Evolutionary conservation across 2,888 invertebrate species (phyloP), one percentile per base, ranked within the genome.

Genomic region (Clivina fossor): DNA sequence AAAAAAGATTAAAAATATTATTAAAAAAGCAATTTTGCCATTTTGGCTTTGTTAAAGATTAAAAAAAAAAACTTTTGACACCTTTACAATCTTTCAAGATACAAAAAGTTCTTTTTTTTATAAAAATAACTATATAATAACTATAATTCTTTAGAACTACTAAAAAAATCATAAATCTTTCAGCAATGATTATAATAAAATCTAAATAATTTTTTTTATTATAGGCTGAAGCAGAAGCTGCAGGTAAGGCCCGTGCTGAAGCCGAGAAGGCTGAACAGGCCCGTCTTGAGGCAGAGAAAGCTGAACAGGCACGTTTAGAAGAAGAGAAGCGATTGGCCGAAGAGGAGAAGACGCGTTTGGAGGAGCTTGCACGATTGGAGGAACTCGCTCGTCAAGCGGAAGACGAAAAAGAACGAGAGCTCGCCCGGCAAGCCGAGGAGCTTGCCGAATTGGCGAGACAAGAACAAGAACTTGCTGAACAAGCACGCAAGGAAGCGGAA

Each of bases 401-500:
- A 66, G 82, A 82, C 65, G 82, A 82, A 65, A 78, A 79, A 18
- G 85, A 85, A 72, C 81, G 75, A 4, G 86, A 85, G 67, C 77
- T 86, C 61, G 85, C 84, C 44, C 76, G 85, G 65, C 86, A 86
- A 70, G 74, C 74, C 9, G 74, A 73, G 61, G 74, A 74, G 65
- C 69, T 74, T 61, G 74, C 73, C 59, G 73, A 74, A 64, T 59
- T 72, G 24, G 74, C 74, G 61, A 68, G 72, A 61, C 73, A 82
- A 78, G 86, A 85, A 60, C 84, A 82, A 40, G 86, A 86, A 71
- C 70, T 85, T 64, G 83, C 83, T 0, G 85, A 86, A 65, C 66
- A 61, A 58, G 68, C 66, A 4, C 66, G 79, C 62, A 76, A 78
- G 24, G 83, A 84, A 71, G 81, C 74, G 4, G 85, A 84, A 68